Conservation (phyloP, 2,888 invertebrate genomes). For the Chymomyza procnemis region DNA sequence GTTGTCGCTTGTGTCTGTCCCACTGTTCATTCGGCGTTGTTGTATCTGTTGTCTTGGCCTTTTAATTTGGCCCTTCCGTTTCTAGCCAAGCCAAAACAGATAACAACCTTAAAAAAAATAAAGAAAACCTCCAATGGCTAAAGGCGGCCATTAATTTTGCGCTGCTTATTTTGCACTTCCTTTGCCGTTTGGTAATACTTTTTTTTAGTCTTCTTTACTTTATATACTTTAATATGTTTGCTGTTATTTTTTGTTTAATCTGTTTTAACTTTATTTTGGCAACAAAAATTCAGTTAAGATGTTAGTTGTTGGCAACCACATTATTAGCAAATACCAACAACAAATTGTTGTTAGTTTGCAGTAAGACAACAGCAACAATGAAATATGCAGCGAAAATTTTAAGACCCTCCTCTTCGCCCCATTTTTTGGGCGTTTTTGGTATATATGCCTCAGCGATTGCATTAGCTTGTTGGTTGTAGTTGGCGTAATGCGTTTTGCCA, state of each 20-base stretch:
- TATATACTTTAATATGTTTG: background rate
- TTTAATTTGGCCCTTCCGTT: constrained; percentile 70
- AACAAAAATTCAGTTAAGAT: constrained; percentile 34
- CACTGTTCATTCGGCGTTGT: background rate
- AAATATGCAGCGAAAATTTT: background rate
- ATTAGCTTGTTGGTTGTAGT: constrained; percentile 16
- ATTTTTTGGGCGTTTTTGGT: background rate
- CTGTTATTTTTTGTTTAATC: constrained; percentile 26
- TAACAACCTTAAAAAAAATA: constrained; percentile 6
- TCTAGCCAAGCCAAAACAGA: constrained; percentile 50
- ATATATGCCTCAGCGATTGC: constrained; percentile 38
- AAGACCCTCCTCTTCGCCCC: background rate
- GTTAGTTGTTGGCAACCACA: constrained; percentile 49
- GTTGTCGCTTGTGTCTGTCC: no score
- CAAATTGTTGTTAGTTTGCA: constrained; percentile 49
- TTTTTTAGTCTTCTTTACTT: constrained; percentile 13
- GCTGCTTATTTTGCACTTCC: constrained; percentile 34
- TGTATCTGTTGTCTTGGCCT: constrained; percentile 20
- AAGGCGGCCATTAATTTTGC: constrained; percentile 56
- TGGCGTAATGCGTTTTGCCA: constrained; percentile 38
- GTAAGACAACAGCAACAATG: background rate
- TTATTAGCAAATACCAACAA: constrained; percentile 54
- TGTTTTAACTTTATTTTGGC: constrained; percentile 47
- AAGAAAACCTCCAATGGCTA: constrained; percentile 19
- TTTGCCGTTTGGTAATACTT: constrained; percentile 28